These are phyloP conservation scores for Holocentrus rufus DNA, from an alignment of 2,797 vertebrate genomes.

Conservation along the genomic window DNA sequence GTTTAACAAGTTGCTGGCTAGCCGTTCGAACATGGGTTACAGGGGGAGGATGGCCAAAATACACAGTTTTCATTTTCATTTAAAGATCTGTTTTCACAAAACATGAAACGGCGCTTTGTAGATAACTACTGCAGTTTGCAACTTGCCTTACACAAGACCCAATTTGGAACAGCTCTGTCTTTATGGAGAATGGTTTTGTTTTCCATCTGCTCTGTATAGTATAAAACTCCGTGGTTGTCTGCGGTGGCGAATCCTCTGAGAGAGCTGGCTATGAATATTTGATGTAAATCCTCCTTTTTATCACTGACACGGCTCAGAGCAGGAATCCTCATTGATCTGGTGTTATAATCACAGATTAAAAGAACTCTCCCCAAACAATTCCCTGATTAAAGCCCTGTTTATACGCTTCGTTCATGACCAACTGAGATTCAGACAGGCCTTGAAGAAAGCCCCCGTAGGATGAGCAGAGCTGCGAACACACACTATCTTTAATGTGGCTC, in stretches of 20 bases:
- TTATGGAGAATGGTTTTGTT: constrained; percentile 64
- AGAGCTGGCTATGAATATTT: constrained; percentile 79
- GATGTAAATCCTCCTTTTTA: constrained; percentile 81
- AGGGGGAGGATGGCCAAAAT: constrained; percentile 21
- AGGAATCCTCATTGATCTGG: constrained; percentile 80
- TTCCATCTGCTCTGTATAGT: constrained; percentile 66
- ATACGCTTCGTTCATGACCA: constrained; percentile 61
- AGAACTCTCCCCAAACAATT: constrained; percentile 79
- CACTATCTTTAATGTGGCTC: constrained; percentile 72
- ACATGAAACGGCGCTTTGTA: constrained; percentile 58
- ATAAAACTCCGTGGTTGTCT: constrained; percentile 72
- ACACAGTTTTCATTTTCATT: constrained; percentile 14
- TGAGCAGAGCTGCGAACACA: constrained; percentile 55
- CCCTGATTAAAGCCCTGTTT: constrained; percentile 80
- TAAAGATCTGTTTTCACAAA: constrained; percentile 47
- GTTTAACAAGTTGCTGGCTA: constrained; percentile 50
- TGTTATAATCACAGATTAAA: constrained; percentile 83
- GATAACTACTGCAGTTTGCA: constrained; percentile 62
- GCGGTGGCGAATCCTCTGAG: constrained; percentile 67
- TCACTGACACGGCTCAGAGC: constrained; percentile 76
- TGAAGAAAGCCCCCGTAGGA: constrained; percentile 62
- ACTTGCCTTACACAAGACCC: constrained; percentile 55
- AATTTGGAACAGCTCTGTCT: constrained; percentile 63
- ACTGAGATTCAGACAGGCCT: constrained; percentile 59
- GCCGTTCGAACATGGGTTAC: constrained; percentile 12